These are phyloP conservation scores for Nipponacmea schrenckii DNA, from an alignment of 2,888 invertebrate genomes.

Conservation along the genomic window DNA sequence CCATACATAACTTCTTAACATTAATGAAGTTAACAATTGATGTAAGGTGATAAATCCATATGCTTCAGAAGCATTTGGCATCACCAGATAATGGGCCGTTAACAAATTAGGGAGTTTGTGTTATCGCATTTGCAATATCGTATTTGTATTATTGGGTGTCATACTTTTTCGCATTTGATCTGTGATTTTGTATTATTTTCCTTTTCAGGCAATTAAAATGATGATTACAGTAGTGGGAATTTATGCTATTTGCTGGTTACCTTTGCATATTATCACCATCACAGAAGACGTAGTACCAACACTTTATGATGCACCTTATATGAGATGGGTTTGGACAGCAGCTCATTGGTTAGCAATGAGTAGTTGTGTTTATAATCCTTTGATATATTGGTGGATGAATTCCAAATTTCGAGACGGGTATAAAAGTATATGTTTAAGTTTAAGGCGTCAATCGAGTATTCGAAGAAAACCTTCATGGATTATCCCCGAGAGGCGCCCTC, in stretches of 20 bases:
- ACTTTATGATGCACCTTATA: slow-evolving; percentile 37
- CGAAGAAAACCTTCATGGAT: neutral
- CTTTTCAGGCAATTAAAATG: slow-evolving; percentile 71
- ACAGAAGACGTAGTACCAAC: slow-evolving; percentile 67
- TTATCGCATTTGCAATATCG: no score
- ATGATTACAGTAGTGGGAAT: slow-evolving; percentile 94
- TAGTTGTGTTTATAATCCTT: slow-evolving; percentile 95
- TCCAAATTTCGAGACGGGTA: slow-evolving; percentile 73
- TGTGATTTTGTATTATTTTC: neutral
- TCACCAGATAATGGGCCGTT: no score
- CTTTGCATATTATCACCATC: slow-evolving; percentile 91
- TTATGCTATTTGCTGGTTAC: slow-evolving; percentile 94
- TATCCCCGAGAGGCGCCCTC: neutral
- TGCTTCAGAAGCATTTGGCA: no score
- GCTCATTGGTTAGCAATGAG: slow-evolving; percentile 89
- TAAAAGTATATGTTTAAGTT: slow-evolving; percentile 14
- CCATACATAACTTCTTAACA: no score
- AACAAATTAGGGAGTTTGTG: no score
- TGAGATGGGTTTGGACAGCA: slow-evolving; percentile 48
- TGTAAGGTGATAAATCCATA: no score
- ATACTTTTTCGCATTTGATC: no score
- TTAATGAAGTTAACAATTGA: no score
- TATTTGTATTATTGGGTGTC: no score
- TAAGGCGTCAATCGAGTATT: neutral
- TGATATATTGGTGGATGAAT: slow-evolving; percentile 97